Evolutionary conservation across 2,888 invertebrate genomes (phyloP), one percentile per base, ranked within the genome.

Genomic region (Stenodera caucasica): DNA sequence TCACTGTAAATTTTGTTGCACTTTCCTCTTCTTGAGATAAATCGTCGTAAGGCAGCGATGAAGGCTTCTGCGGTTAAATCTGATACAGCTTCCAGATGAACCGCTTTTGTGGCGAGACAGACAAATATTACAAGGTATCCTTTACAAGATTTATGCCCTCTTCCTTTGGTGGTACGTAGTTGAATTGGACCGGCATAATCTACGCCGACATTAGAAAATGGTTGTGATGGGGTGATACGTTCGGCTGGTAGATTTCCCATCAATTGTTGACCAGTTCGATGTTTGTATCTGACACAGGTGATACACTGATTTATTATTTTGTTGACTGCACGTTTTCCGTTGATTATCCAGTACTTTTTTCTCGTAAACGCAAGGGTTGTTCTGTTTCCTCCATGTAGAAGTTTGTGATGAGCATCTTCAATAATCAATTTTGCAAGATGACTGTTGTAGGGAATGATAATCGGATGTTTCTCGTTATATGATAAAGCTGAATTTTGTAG

Each of bases 1-100:
- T 76, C 75, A 49, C 67, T 68, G 49, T 66, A 61, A 8, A 72
- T 49, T 9, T 61, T 54, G 0, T n/a, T 8, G 8, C 65, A 64
- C 0, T 53, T 29, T 0, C 73, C 71, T 23, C 72, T 55, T 21
- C 72, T 56, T 11, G 68, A 56, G 0, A 64, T 56, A 35, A 75
- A 73, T 35, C 72, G 57, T 21, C 57, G 49, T 26, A 66, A 65
- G 0, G 71, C 68, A 0, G 68, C 70, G 0, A 75, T 8, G 26
- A 75, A 75, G 6, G 63, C 56, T 1, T 64, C 62, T 0, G 71
- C 54, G 0, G 70, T 30, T 11, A 69, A 60, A 49, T 70, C 69
- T 8, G 51, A 62, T 0, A 73, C 72, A 11, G 68, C 30, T 53
- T 75, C 70, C 6, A 74, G 14, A 53, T 75, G 72, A 0, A 72